Evolutionary conservation across 2,888 invertebrate genomes (phyloP), one percentile per base, ranked within the genome.

Genomic region (Orthosia incerta): DNA sequence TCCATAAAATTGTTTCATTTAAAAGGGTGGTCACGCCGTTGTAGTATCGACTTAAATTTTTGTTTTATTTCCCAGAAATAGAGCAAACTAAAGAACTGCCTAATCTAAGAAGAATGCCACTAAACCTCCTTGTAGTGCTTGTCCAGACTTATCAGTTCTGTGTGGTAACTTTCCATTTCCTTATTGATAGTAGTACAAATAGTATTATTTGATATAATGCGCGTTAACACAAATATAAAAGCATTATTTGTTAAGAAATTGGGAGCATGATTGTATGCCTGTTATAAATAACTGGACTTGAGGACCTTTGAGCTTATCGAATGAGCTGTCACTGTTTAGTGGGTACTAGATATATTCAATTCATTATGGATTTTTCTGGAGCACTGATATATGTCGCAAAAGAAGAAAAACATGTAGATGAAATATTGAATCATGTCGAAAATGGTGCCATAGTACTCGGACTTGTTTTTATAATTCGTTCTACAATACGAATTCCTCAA

Each of bases 111-210:
- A n/a, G 18, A 72, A 73, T 64, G 71, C 67, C 66, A 69, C 53
- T 26, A 80, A 84, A 69, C 74, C 53, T 20, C 1, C 39, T 39
- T 39, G 39, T 39, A 39, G 39, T 39, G 62, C 50, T 65, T 67
- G 67, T 77, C 73, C 73, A 67, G 50, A 31, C 46, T 85, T 80
- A 85, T 86, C 76, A 31, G 4, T 61, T 66, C 15, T 31, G 20
- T 71, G 39, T 71, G 63, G 88, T 85, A 85, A 80, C 77, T 85
- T 88, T 88, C 88, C 88, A 65, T 82, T 81, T 84, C 85, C 85
- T 73, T 82, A 81, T 85, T 83, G 74, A 76, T 84, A 74, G 67
- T 74, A 67, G n/a, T n/a, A 73, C 64, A 61, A 78, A 74, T 71
- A 71, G 13, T 74, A 74, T 65, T 81, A 74, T 83, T 81, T 57